Evolutionary conservation across 2,797 vertebrate species (phyloP).

Genomic region (Acanthornis magna): DNA sequence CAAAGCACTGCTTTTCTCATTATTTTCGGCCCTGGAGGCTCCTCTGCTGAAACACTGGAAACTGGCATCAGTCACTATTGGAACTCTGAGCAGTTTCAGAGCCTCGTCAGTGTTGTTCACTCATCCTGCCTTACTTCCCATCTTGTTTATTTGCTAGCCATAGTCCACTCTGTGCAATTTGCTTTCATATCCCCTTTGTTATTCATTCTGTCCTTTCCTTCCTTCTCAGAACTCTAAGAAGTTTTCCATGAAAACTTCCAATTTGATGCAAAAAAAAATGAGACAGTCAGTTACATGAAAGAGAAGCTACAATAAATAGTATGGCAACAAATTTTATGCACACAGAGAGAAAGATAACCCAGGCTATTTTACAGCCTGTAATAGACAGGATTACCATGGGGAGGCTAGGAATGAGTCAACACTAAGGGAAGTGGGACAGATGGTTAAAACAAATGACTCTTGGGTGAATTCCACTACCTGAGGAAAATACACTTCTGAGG

Average conservation of each 20-base stretch:
- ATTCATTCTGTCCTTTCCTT: not conserved
- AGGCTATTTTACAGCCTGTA: constrained; percentile 19
- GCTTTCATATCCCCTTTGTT: not conserved
- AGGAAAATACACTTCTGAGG: constrained; percentile 28
- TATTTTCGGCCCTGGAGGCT: not conserved
- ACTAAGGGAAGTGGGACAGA: constrained; percentile 56
- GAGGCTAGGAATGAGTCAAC: constrained; percentile 46
- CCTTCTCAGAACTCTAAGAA: not conserved
- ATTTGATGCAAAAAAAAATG: not conserved
- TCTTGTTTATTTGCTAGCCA: not conserved
- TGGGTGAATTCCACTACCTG: constrained; percentile 41
- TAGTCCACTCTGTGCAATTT: not conserved
- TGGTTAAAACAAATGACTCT: constrained; percentile 65
- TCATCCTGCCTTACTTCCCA: not conserved
- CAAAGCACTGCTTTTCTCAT: not conserved
- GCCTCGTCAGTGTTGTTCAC: not conserved
- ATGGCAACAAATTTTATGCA: not conserved
- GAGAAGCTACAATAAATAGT: not conserved
- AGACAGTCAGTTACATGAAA: not conserved
- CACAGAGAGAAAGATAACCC: not conserved
- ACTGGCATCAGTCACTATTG: not conserved
- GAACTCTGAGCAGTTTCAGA: not conserved
- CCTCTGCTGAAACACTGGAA: not conserved
- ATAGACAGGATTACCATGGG: constrained; percentile 33
- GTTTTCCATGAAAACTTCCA: not conserved